These are phyloP conservation scores for Drosophila hydei DNA, from an alignment of 1,140 invertebrate genomes.

Conservation along the genomic window DNA sequence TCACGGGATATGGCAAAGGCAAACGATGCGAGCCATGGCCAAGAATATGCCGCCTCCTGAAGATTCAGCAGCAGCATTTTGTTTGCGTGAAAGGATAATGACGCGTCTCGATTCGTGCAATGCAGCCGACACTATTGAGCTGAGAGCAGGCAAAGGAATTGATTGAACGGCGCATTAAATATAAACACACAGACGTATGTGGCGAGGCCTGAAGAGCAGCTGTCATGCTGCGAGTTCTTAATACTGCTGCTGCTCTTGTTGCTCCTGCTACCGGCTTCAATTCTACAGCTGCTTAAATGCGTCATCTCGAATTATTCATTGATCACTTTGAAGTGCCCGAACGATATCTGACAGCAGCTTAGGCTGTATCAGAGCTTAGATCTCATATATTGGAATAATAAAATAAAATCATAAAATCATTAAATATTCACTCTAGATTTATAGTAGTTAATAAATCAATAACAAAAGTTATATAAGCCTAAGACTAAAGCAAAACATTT, in stretches of 20 bases:
- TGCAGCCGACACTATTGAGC: conserved; percentile 64
- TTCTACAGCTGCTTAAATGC: conserved; percentile 69
- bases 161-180: conserved; percentile 77
- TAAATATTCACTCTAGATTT: too few species aligned
- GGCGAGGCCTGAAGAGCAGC: conserved; percentile 7
- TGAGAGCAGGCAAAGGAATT: conserved; percentile 45
- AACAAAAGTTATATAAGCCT: too few species aligned
- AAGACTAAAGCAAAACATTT: too few species aligned
- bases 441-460: too few species aligned
- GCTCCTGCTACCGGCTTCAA: conserved; percentile 41
- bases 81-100: conserved; percentile 71
- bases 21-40: background rate
- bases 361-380: background rate
- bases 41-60: background rate
- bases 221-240: conserved; percentile 10
- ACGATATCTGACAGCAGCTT: background rate
- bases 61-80: conserved; percentile 24
- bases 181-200: conserved; percentile 39
- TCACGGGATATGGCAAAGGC: conserved; percentile 2
- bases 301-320: conserved; percentile 50
- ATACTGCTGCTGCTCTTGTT: conserved; percentile 5
- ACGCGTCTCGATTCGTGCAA: conserved; percentile 51
- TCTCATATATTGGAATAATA: too few species aligned
- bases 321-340: background rate
- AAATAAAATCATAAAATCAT: too few species aligned